Conservation (phyloP, 2,113 vertebrate species). For the Microtus oregoni region DNA sequence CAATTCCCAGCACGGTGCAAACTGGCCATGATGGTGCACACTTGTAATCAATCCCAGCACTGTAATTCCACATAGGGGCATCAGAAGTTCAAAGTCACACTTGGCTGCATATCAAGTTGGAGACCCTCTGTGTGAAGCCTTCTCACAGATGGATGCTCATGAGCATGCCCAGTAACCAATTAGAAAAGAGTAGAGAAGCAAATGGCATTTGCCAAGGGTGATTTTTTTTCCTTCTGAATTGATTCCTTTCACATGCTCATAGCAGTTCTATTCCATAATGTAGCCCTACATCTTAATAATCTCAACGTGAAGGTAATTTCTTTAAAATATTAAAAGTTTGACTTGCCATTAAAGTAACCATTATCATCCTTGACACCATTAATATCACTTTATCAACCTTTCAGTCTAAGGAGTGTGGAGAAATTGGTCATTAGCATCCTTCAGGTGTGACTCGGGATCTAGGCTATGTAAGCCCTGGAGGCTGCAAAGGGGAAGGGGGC, state of each 20-base stretch:
- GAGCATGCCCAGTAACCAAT: background rate
- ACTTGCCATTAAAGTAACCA: background rate
- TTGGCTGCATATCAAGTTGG: background rate
- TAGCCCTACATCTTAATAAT: constrained; percentile 7
- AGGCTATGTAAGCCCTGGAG: background rate
- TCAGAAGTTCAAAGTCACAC: background rate
- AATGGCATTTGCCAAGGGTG: background rate
- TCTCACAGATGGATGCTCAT: background rate
- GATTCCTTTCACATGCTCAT: constrained; percentile 15
- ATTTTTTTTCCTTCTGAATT: constrained; percentile 24
- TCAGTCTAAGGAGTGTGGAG: background rate
- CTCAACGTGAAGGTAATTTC: background rate
- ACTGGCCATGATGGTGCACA: accelerated
- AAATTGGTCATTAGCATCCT: background rate
- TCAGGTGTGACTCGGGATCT: background rate
- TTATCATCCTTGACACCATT: background rate
- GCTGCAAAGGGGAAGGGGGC: background rate
- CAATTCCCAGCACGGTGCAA: background rate
- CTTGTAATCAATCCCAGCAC: background rate
- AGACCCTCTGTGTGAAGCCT: background rate
- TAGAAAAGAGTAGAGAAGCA: background rate
- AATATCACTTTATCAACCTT: background rate
- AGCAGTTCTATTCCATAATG: constrained; percentile 19
- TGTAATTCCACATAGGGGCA: background rate
- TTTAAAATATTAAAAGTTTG: constrained; percentile 56